These are phyloP conservation scores for Tetrax tetrax DNA, from an alignment of 2,113 vertebrate genomes.

Conservation along the genomic window DNA sequence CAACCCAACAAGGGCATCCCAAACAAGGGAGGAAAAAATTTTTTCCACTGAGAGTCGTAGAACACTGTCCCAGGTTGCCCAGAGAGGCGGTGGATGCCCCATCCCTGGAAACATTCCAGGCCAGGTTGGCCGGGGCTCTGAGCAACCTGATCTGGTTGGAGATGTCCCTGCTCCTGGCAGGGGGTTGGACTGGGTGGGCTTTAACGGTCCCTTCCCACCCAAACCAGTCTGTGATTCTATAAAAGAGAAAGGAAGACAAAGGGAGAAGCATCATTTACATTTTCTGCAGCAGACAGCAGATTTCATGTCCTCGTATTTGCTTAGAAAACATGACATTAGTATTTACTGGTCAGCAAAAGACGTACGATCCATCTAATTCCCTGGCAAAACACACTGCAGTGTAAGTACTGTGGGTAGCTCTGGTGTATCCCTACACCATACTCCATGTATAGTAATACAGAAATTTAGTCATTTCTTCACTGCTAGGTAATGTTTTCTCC, in stretches of 20 bases:
- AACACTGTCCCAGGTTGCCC: too few relatives aligned
- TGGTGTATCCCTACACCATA: background rate
- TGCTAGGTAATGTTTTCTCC: background rate
- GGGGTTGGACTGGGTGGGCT: too few relatives aligned
- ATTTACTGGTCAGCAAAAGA: background rate
- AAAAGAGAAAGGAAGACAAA: background rate
- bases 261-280: background rate
- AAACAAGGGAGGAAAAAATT: background rate
- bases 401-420: background rate
- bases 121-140: too few relatives aligned
- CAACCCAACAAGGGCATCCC: background rate
- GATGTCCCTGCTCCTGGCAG: too few relatives aligned
- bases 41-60: too few relatives aligned
- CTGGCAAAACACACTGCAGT: background rate
- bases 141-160: too few relatives aligned
- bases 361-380: background rate
- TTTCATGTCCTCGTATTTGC: background rate
- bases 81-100: too few relatives aligned
- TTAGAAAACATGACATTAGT: background rate
- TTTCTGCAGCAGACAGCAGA: background rate
- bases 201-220: too few relatives aligned
- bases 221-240: too few relatives aligned
- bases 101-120: too few relatives aligned
- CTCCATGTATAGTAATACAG: background rate
- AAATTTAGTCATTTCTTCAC: background rate